Evolutionary conservation across 1,140 invertebrate genomes (phyloP), one percentile per base, ranked within the genome.

Genomic region (Trachymyrmex cornetzi): DNA sequence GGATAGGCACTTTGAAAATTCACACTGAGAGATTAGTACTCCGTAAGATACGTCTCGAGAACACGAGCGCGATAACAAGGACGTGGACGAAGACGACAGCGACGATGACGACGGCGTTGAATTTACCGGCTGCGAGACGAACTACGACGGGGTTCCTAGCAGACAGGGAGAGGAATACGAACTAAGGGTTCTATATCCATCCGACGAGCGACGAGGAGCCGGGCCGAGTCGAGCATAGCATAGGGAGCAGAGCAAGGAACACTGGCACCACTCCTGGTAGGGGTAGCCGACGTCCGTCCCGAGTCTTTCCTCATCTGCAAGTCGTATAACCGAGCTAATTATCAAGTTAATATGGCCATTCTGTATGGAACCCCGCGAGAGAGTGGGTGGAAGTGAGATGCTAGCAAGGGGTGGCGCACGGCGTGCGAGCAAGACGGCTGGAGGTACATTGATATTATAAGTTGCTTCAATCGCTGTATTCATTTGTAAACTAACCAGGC

Each of bases 291-390:
- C 95, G 94, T 95, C 96, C 96, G 95, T 96, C 96, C 96, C 94
- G 96, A 96, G 95, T 96, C 96, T 96, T 96, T 96, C 96, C 97
- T 97, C 97, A 97, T 97, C 97, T 97, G 97, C 97, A 97, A 97
- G 97, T 97, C 97, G 96, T 97, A 97, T 97, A 97, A 97, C 97
- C 97, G 96, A 97, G 96, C 97, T 97, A 97, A 97, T 97, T 97
- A 97, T 97, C 97, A 97, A 97, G 97, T 97, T 97, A 97, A 97
- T 97, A 97, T 97, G 97, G 97, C 96, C 96, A 96, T 96, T 96
- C 96, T 96, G 96, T 96, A 96, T 96, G 95, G 95, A 95, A 95
- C 94, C 93, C 92, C 95, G 95, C 94, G 87, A 82, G 81, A 89
- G 94, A 95, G 94, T 93, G 93, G 93, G 93, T 92, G 88, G 81